Conservation (phyloP, 2,888 invertebrate species). For the Caenorhabditis sp. region DNA sequence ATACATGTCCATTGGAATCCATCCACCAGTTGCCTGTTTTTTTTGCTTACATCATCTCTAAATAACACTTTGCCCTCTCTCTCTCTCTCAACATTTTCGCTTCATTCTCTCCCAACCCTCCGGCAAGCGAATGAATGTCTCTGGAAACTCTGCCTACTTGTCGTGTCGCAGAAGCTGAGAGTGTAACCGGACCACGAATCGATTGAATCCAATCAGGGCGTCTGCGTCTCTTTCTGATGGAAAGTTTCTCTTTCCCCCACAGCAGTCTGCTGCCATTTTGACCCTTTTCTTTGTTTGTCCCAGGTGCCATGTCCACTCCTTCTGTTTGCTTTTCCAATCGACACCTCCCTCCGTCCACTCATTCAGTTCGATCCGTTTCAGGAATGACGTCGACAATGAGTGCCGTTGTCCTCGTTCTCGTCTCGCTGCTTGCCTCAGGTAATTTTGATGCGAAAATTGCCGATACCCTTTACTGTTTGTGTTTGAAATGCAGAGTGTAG, state of each 20-base stretch:
- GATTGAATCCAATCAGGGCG: conserved; percentile 7
- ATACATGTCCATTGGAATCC: background rate
- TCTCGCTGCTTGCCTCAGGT: conserved; percentile 28
- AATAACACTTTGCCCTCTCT: background rate
- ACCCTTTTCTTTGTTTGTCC: conserved; percentile 17
- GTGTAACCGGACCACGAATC: conserved; percentile 42
- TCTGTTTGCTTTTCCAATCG: conserved; percentile 28
- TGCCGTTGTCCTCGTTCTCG: conserved; percentile 11
- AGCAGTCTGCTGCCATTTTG: conserved; percentile 31
- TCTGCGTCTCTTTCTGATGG: conserved; percentile 38
- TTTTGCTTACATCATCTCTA: background rate
- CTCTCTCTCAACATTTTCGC: background rate
- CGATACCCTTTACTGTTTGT: too few species aligned
- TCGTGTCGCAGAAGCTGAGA: too few species aligned
- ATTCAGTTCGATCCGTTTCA: conserved; percentile 27
- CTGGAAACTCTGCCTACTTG: background rate
- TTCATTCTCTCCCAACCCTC: background rate
- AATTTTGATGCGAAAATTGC: conserved; percentile 12
- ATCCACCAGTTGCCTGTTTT: background rate
- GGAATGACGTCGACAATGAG: conserved; percentile 28
- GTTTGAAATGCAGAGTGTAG: too few species aligned
- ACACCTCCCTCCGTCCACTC: conserved; percentile 1
- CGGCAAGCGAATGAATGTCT: too few species aligned
- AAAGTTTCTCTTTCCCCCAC: too few species aligned
- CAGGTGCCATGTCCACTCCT: conserved; percentile 45